A percentile compares a stretch with the other conserved stretches of the same genome.
Evolutionary conservation across 2,113 vertebrate genomes (phyloP).

Genomic region (Colius striatus): DNA sequence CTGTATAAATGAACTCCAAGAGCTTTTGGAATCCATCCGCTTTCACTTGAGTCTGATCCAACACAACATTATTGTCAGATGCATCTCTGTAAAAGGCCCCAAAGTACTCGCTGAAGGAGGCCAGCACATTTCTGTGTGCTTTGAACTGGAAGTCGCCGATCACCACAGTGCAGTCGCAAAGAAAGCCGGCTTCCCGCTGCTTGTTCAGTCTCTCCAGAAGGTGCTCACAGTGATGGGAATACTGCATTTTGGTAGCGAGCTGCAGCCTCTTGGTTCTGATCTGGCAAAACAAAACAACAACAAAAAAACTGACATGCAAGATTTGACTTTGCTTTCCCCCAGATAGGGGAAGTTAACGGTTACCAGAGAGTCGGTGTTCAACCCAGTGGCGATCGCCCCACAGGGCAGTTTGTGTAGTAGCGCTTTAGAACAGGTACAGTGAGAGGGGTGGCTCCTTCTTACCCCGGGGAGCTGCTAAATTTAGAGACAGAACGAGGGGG

Average conservation of each 20-base stretch:
- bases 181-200: conserved; percentile 83
- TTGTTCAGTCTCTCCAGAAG: conserved; percentile 86
- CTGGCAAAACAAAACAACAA: conserved; percentile 12
- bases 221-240: conserved; percentile 84
- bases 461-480: background rate
- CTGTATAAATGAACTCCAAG: conserved; percentile 93
- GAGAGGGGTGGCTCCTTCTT: background rate
- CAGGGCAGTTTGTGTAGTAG: rapidly evolving
- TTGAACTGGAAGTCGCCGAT: conserved; percentile 85
- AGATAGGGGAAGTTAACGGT: background rate
- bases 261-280: background rate
- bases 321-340: background rate
- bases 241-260: conserved; percentile 74
- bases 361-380: rapidly evolving
- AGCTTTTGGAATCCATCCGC: conserved; percentile 91
- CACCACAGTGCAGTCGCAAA: conserved; percentile 88
- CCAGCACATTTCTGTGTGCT: conserved; percentile 91
- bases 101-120: conserved; percentile 95
- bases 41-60: conserved; percentile 91
- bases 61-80: conserved; percentile 79
- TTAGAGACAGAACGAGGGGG: background rate
- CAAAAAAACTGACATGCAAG: background rate
- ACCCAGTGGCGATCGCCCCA: rapidly evolving
- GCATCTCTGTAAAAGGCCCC: conserved; percentile 82
- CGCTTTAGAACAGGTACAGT: background rate